Evolutionary conservation across 2,113 vertebrate genomes (phyloP).

Genomic region (Osmerus eperlanus): DNA sequence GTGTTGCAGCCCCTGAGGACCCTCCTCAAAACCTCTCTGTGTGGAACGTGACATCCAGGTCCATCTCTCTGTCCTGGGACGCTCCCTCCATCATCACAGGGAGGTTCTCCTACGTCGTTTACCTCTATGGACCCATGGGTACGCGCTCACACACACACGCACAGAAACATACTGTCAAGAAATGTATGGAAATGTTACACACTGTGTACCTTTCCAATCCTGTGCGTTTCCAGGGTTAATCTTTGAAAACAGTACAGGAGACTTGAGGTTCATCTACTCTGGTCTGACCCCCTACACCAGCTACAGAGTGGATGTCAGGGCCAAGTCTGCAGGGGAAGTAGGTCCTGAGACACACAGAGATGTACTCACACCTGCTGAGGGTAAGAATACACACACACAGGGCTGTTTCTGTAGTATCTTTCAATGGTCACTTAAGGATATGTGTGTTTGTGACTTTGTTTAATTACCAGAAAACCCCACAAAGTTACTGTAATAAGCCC

Average conservation of each 20-base stretch:
- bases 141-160: neutral
- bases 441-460: neutral
- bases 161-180: neutral
- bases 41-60: constrained; percentile 81
- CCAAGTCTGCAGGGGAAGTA: constrained; percentile 84
- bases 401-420: too few relatives aligned
- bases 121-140: constrained; percentile 84
- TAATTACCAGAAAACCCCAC: too few relatives aligned
- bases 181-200: neutral
- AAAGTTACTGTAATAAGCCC: too few relatives aligned
- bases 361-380: constrained; percentile 82
- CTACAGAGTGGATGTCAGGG: constrained; percentile 73
- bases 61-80: constrained; percentile 82
- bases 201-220: neutral
- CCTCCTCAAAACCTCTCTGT: constrained; percentile 81
- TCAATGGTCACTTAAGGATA: neutral
- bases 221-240: constrained; percentile 71
- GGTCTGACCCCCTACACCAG: constrained; percentile 83
- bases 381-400: constrained; percentile 59
- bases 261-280: constrained; percentile 76
- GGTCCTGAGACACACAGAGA: constrained; percentile 79
- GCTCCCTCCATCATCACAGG: constrained; percentile 84
- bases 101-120: constrained; percentile 84
- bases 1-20: constrained; percentile 85
- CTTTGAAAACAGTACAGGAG: constrained; percentile 85